Evolutionary conservation across 2,888 invertebrate species (phyloP), one percentile per base, ranked within the genome.

Genomic region (Papilio demoleus): DNA sequence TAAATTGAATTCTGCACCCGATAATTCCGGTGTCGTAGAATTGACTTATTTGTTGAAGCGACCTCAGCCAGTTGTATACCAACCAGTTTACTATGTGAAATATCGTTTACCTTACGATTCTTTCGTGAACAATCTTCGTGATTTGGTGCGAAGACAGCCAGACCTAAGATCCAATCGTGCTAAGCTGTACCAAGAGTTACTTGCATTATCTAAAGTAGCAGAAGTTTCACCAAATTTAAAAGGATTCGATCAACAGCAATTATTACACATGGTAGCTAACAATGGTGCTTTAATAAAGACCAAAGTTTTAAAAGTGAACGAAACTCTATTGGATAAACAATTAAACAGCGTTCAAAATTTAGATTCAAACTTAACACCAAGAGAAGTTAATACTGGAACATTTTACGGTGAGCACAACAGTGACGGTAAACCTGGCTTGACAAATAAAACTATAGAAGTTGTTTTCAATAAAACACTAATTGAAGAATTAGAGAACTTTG

Each of bases 71-170:
- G 40, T 81, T 0, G 68, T 81, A 38, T 82, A 85, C 47, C 81
- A 84, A 45, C 85, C 88, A 2, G 76, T 79, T 9, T 86, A 85
- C 73, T 88, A 83, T 68, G 83, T 88, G 0, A 88, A 88, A 77
- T 89, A 87, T 61, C 81, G 79, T 69, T 70, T 89, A 19, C 88
- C 88, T 11, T 85, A 85, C 60, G 45, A 73, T 6, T 73, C 73
- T 0, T 88, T 87, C 61, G 59, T 86, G 14, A 67, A 73, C 0
- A 81, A 79, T 27, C 68, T 82, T 24, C 72, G 79, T 36, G 72
- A 76, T 17, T 62, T 87, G 38, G 40, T 85, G 6, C 9, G 62
- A 14, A 71, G 70, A 22, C 79, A 81, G 40, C 84, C 86, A 4
- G 47, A 77, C 36, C 66, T 86, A 11, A 79, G 76, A 63, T 67